Evolutionary conservation across 2,888 invertebrate species (phyloP).

Genomic region (Apotomis betuletana): DNA sequence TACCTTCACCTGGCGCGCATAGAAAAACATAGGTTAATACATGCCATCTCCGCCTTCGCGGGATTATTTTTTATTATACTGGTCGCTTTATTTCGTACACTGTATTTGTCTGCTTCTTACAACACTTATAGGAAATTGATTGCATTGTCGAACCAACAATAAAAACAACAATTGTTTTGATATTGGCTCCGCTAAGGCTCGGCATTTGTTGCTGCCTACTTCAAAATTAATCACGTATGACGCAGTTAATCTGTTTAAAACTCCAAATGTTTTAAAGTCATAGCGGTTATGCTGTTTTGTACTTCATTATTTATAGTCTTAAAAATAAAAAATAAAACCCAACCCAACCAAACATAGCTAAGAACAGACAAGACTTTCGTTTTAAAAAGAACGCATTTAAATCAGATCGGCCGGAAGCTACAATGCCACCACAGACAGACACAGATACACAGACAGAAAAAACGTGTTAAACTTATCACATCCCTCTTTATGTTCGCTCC

Average conservation of each 20-base stretch:
- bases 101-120: not conserved
- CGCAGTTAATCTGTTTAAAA: not conserved
- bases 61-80: not conserved
- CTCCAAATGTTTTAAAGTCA: not conserved
- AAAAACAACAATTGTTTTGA: slow-evolving; percentile 5
- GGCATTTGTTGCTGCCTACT: slow-evolving; percentile 7
- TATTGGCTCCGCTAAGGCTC: slow-evolving; percentile 2
- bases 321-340: too few relatives aligned
- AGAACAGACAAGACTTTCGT: too few relatives aligned
- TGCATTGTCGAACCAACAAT: slow-evolving; percentile 18
- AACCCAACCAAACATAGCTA: too few relatives aligned
- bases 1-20: too few relatives aligned
- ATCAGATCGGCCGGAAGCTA: too few relatives aligned
- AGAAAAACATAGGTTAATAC: too few relatives aligned
- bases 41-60: too few relatives aligned
- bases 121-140: slow-evolving; percentile 10
- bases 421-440: too few relatives aligned
- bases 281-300: slow-evolving; percentile 1
- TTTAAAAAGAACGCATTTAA: too few relatives aligned
- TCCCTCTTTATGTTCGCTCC: too few relatives aligned
- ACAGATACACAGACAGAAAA: too few relatives aligned
- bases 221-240: slow-evolving; percentile 14
- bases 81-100: not conserved
- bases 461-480: too few relatives aligned
- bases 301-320: not conserved